Evolutionary conservation across 2,113 vertebrate species (phyloP), one percentile per base, ranked within the genome.

Genomic region (Hippocampus guttulatus): DNA sequence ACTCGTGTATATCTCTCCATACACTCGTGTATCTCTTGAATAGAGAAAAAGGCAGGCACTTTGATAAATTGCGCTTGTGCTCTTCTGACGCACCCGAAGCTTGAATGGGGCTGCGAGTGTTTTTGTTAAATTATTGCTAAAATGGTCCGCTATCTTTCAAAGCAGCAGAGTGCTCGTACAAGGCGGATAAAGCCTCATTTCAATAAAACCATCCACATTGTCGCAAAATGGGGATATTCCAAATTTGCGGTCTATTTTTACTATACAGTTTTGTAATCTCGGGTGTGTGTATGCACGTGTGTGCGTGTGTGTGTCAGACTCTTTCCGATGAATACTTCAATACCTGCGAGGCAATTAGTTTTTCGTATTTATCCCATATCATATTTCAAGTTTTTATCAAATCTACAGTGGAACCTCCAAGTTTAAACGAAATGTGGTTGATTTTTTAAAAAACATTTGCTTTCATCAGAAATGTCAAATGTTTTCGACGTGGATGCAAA

Each of bases 41-140:
- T 8, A 43, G 43, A 65, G n/a, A 65, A 45, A 64, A 43, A 65
- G 25, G 43, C n/a, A 15, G 43, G 12, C 64, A 25, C 43, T 65
- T 65, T 65, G 64, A 65, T 65, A 47, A 65, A 65, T 65, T 23
- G 43, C 15, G 43, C 64, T 47, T 47, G 58, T 33, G 27, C 27
- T 61, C 27, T 61, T 33, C 27, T 61, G 27, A 61, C 15, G 43
- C 43, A 27, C 23, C 41, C 64, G 47, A 65, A 47, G 64, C 64
- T 8, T 41, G 40, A 64, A 41, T 58, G 23, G 55, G 25, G 55
- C 55, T 58, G 9, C 27, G 5, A 25, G 64, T 27, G 64, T 65
- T 45, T 43, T 47, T 65, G 41, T 47, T 47, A 15, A 65, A 65
- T 65, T 65, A 65, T 47, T 23, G 3, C 64, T 18, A 47, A 65